Evolutionary conservation across 2,113 vertebrate species (phyloP).

Genomic region (Piaya cayana): DNA sequence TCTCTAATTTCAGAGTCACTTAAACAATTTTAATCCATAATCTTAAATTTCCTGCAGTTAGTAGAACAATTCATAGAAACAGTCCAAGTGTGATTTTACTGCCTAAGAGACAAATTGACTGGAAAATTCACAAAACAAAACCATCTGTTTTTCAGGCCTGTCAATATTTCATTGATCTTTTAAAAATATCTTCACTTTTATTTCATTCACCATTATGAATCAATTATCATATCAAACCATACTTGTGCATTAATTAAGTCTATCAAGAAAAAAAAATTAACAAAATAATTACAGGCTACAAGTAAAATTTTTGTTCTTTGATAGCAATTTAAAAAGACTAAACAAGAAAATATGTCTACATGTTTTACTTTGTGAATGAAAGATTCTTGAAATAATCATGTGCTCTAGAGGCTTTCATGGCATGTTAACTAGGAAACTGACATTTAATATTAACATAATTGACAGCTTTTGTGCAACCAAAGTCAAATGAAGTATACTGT

Average conservation of each 20-base stretch:
- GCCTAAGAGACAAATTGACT: neutral
- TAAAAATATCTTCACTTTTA: neutral
- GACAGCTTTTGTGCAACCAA: neutral
- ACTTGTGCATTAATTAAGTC: neutral
- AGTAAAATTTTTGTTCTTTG: neutral
- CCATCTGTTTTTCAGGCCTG: neutral
- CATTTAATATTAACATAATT: neutral
- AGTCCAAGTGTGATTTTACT: neutral
- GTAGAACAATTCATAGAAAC: neutral
- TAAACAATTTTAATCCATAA: neutral
- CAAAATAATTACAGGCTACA: neutral
- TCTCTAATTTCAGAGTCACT: neutral
- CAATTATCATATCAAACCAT: neutral
- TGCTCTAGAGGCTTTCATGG: neutral
- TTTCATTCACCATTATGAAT: neutral
- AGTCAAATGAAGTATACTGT: neutral
- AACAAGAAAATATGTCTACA: neutral
- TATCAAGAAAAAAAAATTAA: neutral
- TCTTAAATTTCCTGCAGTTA: neutral
- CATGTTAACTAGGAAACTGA: neutral
- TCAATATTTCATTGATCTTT: neutral
- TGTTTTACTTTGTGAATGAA: neutral
- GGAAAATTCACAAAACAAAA: neutral
- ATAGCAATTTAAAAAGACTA: neutral
- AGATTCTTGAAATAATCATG: neutral